Conservation (phyloP, 2,113 vertebrate genomes). For the Marmota flaviventris region DNA sequence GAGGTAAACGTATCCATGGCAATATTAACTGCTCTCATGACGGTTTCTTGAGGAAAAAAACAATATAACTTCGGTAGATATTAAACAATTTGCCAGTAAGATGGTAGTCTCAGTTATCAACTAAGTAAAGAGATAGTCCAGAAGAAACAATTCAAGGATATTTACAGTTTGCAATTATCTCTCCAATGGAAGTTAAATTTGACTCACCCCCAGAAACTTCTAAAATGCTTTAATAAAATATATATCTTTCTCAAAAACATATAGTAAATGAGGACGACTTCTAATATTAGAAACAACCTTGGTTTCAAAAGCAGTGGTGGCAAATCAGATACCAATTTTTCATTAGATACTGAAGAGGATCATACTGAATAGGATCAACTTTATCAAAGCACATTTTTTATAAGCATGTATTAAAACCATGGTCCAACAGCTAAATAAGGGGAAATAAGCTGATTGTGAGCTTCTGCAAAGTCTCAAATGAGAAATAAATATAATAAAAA, state of each 20-base stretch:
- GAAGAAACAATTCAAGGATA: constrained; percentile 51
- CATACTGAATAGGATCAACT: neutral
- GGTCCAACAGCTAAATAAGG: neutral
- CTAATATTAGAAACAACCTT: neutral
- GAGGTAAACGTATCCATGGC: neutral
- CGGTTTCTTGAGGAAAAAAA: neutral
- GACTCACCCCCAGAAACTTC: neutral
- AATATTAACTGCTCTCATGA: constrained; percentile 27
- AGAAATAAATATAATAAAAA: neutral
- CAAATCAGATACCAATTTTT: neutral
- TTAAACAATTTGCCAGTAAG: constrained; percentile 52
- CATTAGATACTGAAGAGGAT: neutral
- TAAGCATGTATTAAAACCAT: neutral
- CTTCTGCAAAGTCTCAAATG: neutral
- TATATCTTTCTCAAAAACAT: neutral
- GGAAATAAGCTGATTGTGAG: neutral
- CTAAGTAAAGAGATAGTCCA: constrained; percentile 22
- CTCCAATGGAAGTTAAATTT: constrained; percentile 23
- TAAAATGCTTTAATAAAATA: neutral
- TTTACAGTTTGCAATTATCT: constrained; percentile 27
- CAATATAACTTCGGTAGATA: neutral
- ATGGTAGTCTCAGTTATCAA: neutral
- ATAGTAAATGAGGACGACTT: neutral
- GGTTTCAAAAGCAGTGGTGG: neutral
- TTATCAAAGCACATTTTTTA: neutral